Percentiles rank a stretch among this genome's conserved stretches.
phyloP scores from a whole-genome alignment of 1,140 invertebrate species.

The Sipha flava region DNA sequence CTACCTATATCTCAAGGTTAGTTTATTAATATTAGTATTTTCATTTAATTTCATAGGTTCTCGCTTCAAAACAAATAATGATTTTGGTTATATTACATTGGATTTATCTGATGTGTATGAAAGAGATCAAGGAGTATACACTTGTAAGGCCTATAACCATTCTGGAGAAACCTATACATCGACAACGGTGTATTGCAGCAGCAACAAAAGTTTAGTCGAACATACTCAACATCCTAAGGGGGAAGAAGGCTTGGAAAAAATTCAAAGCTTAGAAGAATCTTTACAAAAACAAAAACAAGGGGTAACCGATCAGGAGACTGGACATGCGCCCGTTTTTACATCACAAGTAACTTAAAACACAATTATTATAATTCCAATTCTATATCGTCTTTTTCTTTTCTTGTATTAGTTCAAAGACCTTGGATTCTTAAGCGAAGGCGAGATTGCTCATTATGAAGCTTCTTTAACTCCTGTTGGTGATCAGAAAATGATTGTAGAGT shows the following conservation, averaged over 20 bases:
- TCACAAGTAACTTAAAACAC: constrained; percentile 49
- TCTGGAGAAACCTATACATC: constrained; percentile 85
- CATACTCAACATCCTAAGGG: constrained; percentile 88
- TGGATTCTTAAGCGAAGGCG: constrained; percentile 72
- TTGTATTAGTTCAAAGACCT: constrained; percentile 59
- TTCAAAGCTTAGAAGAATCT: constrained; percentile 82
- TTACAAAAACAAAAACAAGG: constrained; percentile 59
- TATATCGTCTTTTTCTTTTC: background rate
- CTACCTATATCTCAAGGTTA: background rate
- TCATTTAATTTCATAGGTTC: constrained; percentile 46
- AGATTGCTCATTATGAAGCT: constrained; percentile 90
- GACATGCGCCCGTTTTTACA: constrained; percentile 77
- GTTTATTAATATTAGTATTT: background rate
- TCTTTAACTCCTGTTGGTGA: constrained; percentile 87
- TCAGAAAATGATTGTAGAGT: constrained; percentile 93
- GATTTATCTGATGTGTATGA: constrained; percentile 82
- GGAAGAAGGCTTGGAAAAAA: constrained; percentile 78
- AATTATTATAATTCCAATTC: background rate
- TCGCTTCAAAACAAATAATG: constrained; percentile 76
- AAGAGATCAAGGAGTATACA: constrained; percentile 90
- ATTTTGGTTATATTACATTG: constrained; percentile 87
- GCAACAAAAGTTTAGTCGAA: constrained; percentile 75
- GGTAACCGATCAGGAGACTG: constrained; percentile 61
- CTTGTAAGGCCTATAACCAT: constrained; percentile 77
- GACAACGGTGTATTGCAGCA: constrained; percentile 73